These are phyloP conservation scores for Papilio polytes DNA, from an alignment of 1,140 invertebrate genomes.

Conservation along the genomic window DNA sequence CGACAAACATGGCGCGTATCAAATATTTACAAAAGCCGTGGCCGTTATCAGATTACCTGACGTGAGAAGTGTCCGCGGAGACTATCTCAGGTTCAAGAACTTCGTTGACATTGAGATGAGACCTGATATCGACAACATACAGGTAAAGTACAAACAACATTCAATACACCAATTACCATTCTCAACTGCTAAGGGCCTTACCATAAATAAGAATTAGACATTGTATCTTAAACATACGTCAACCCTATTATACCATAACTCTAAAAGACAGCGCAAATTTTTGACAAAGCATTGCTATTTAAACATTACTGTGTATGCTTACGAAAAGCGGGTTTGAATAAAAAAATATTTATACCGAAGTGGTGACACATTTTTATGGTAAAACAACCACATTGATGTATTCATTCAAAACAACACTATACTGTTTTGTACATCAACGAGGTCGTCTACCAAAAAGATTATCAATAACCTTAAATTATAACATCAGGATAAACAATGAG, in stretches of 20 bases:
- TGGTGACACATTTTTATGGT: too few relatives aligned
- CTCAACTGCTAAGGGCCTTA: not conserved
- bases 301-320: too few relatives aligned
- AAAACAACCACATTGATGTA: too few relatives aligned
- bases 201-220: too few relatives aligned
- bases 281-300: too few relatives aligned
- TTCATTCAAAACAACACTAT: not conserved
- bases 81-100: conserved; percentile 47
- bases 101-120: conserved; percentile 30
- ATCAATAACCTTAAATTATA: not conserved
- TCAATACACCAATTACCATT: not conserved
- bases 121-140: not conserved
- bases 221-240: too few relatives aligned
- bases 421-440: not conserved
- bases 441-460: not conserved
- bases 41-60: conserved; percentile 54
- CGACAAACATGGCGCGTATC: conserved; percentile 43
- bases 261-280: too few relatives aligned
- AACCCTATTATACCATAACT: too few relatives aligned
- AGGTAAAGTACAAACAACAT: not conserved
- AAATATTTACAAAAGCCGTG: conserved; percentile 53
- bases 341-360: too few relatives aligned
- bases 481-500: not conserved
- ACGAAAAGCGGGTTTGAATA: too few relatives aligned
- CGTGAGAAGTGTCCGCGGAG: conserved; percentile 45